Conservation (phyloP, 2,888 invertebrate genomes). For the Hyposoter didymator region DNA sequence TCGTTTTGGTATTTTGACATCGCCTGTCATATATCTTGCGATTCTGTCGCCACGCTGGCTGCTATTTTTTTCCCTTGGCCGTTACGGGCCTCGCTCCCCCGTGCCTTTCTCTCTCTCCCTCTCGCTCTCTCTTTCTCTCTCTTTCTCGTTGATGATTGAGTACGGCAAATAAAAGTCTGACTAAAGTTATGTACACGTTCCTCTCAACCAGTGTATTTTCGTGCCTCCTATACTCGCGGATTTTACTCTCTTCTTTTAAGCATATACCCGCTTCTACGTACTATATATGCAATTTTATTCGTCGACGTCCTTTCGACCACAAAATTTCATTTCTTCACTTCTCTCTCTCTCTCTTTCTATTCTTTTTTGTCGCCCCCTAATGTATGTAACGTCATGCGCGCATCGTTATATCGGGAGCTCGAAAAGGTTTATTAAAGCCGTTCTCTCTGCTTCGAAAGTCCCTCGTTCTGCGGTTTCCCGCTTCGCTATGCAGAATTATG, state of each 20-base stretch:
- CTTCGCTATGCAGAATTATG: slow-evolving; percentile 32
- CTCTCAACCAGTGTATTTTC: slow-evolving; percentile 5
- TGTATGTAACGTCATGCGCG: slow-evolving; percentile 72
- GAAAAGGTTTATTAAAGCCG: slow-evolving; percentile 55
- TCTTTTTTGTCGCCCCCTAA: slow-evolving; percentile 57
- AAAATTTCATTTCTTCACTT: slow-evolving; percentile 54
- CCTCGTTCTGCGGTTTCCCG: slow-evolving; percentile 24
- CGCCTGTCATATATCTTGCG: background rate
- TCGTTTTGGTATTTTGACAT: background rate
- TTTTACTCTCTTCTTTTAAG: slow-evolving; percentile 17
- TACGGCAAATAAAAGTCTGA: slow-evolving; percentile 44
- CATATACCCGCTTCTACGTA: background rate
- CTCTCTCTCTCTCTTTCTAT: background rate
- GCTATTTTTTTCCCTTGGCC: slow-evolving; percentile 20
- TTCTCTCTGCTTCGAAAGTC: slow-evolving; percentile 28
- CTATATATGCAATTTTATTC: slow-evolving; percentile 35
- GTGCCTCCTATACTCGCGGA: slow-evolving; percentile 14
- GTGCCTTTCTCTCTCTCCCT: background rate
- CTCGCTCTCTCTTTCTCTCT: background rate
- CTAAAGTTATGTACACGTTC: slow-evolving; percentile 20
- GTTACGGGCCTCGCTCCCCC: background rate
- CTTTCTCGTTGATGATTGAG: slow-evolving; percentile 27
- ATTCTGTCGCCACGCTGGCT: slow-evolving; percentile 32
- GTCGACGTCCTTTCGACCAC: slow-evolving; percentile 44
- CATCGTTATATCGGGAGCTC: slow-evolving; percentile 65